Evolutionary conservation across 2,888 invertebrate genomes (phyloP), one percentile per base, ranked within the genome.

Genomic region (Syrphus vitripennis): DNA sequence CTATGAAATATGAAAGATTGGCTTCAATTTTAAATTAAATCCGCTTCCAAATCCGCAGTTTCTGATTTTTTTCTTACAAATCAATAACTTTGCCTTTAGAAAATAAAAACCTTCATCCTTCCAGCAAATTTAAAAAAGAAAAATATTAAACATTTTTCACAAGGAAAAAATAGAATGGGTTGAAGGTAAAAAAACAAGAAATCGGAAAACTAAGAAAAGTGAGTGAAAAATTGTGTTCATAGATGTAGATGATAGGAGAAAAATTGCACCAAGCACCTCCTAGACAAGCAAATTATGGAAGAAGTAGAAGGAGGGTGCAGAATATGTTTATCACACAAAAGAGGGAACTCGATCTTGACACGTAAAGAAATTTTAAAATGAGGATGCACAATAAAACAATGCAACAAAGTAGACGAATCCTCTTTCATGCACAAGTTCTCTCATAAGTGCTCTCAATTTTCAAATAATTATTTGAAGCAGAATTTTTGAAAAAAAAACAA

Each of bases 341-440:
- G 24, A 50, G 21, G 10, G 4, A 50, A 50, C 67, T 67, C 67
- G 67, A 67, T 67, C 67, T 67, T 67, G 67, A 67, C 67, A 67
- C 67, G 72, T 50, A 61, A 67, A 50, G 37, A 50, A 61, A 48
- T 37, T 61, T 50, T 16, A 40, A 59, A 69, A 67, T 12, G 48
- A 19, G 42, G 57, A 50, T 61, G 37, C 77, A 69, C 59, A 69
- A 59, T 69, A 21, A 69, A 61, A 69, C 59, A 69, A 69, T 69
- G 67, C 48, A 67, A 48, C 21, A 67, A 34, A 50, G 50, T 34
- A 67, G 31, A 67, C 67, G n/a, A 6, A 5, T 40, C 40, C 40
- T 16, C 42, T 63, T 40, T n/a, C n/a, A 61, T 45, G 26, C 16
- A n/a, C n/a, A 65, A 24, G 10, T 9, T 16, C 12, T 10, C 14